Conservation (phyloP, 1,140 invertebrate species). For the Trialeurodes vaporariorum region DNA sequence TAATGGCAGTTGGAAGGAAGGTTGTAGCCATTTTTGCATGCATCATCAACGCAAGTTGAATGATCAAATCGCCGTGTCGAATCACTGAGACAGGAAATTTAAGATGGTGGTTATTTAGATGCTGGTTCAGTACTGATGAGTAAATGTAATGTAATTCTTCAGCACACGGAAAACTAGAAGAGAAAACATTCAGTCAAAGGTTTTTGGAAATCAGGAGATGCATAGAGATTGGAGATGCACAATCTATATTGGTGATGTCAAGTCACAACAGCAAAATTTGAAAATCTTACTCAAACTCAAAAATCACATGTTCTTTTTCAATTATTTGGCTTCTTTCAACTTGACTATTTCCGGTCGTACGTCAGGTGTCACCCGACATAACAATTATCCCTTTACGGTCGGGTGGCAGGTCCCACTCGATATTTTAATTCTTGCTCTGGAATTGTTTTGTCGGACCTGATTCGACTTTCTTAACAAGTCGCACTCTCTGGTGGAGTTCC, state of each 20-base stretch:
- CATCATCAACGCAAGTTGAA: conserved; percentile 57
- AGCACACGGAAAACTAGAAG: conserved; percentile 62
- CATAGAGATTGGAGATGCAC: background rate
- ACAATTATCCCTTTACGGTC: too few species aligned
- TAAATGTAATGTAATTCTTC: conserved; percentile 77
- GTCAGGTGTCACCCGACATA: too few species aligned
- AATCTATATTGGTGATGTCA: background rate
- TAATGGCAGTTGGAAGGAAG: conserved; percentile 83
- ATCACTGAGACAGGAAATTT: conserved; percentile 51
- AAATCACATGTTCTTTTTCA: too few species aligned
- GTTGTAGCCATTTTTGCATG: conserved; percentile 61
- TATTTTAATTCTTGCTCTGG: too few species aligned
- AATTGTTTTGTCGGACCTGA: too few species aligned
- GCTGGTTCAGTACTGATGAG: conserved; percentile 64
- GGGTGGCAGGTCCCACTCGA: too few species aligned
- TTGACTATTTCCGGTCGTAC: too few species aligned
- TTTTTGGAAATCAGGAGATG: too few species aligned
- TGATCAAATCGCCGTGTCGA: conserved; percentile 45
- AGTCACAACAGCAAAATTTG: background rate
- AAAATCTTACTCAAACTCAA: background rate
- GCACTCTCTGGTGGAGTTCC: too few species aligned
- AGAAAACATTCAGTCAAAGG: background rate
- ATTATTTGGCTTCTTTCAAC: too few species aligned
- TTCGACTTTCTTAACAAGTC: too few species aligned
- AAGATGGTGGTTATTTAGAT: conserved; percentile 50